A percentile compares a stretch with the other conserved stretches of the same genome.
phyloP scores from a whole-genome alignment of 2,888 invertebrate genomes.

The Parnassius apollo region DNA sequence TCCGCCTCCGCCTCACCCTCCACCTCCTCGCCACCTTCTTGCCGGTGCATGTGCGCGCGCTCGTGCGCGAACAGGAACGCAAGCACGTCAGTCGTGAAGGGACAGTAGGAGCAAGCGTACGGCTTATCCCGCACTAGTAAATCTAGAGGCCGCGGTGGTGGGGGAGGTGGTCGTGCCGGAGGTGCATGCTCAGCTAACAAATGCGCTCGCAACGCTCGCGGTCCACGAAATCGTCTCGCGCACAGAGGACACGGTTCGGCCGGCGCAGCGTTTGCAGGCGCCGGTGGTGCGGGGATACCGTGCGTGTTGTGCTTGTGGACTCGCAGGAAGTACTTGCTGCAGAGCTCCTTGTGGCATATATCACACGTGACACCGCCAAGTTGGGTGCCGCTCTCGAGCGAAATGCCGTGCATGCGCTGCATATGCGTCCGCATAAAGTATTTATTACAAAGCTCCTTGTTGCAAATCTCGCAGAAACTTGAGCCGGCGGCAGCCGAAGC shows the following conservation, averaged over 20 bases:
- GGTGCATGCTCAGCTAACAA: constrained; percentile 92
- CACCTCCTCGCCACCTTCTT: constrained; percentile 42
- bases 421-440: constrained; percentile 99
- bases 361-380: constrained; percentile 97
- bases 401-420: constrained; percentile 98
- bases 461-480: constrained; percentile 98
- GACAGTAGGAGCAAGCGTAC: constrained; percentile 94
- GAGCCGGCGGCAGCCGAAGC: constrained; percentile 82
- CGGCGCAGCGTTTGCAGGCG: constrained; percentile 74
- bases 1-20: constrained; percentile 52
- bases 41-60: constrained; percentile 85
- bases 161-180: constrained; percentile 66
- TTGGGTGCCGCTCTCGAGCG: constrained; percentile 94
- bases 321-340: constrained; percentile 98
- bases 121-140: constrained; percentile 83
- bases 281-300: constrained; percentile 94
- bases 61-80: constrained; percentile 96
- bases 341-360: constrained; percentile 98
- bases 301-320: constrained; percentile 99
- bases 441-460: constrained; percentile 99
- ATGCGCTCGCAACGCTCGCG: constrained; percentile 94
- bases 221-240: constrained; percentile 91
- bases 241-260: constrained; percentile 88
- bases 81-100: constrained; percentile 93
- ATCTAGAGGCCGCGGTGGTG: constrained; percentile 78